Percentiles rank a stretch among this genome's conserved stretches.
Conservation (phyloP, 2,113 vertebrate species). For the Pelodiscus sinensis region DNA sequence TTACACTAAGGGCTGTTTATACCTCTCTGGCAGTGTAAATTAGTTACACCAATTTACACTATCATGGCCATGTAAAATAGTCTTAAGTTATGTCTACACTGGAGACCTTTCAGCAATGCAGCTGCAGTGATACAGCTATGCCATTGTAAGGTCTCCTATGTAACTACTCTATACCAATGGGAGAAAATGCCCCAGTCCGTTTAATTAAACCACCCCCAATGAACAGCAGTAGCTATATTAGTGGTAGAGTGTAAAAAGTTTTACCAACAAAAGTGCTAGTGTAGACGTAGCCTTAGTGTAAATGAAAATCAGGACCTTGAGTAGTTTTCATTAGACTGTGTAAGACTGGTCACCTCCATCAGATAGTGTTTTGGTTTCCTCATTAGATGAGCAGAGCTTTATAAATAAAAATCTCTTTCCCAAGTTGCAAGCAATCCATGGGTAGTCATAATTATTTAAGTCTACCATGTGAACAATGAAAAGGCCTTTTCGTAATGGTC, state of each 20-base stretch:
- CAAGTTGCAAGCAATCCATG: slow-evolving; percentile 61
- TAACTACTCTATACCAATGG: no score
- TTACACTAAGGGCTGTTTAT: neutral
- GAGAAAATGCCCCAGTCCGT: no score
- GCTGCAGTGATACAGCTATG: no score
- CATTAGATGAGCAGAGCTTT: slow-evolving; percentile 48
- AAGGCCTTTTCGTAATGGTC: slow-evolving; percentile 66
- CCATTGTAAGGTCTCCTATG: no score
- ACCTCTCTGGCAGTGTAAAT: neutral
- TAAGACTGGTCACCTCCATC: neutral
- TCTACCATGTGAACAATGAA: slow-evolving; percentile 57
- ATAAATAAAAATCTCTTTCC: slow-evolving; percentile 30
- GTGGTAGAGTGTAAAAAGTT: neutral
- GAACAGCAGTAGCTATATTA: neutral
- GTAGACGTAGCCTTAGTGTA: neutral
- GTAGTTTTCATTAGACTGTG: neutral
- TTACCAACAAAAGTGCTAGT: no score
- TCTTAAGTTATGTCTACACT: neutral
- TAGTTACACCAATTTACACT: neutral
- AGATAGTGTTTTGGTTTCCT: slow-evolving; percentile 32
- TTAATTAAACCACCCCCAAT: no score
- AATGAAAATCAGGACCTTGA: neutral
- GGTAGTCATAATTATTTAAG: slow-evolving; percentile 64
- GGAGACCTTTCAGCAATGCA: no score
- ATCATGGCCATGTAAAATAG: neutral